A percentile compares a stretch with the other conserved stretches of the same genome.
phyloP scores from a whole-genome alignment of 2,113 vertebrate species.

The Meles meles region DNA sequence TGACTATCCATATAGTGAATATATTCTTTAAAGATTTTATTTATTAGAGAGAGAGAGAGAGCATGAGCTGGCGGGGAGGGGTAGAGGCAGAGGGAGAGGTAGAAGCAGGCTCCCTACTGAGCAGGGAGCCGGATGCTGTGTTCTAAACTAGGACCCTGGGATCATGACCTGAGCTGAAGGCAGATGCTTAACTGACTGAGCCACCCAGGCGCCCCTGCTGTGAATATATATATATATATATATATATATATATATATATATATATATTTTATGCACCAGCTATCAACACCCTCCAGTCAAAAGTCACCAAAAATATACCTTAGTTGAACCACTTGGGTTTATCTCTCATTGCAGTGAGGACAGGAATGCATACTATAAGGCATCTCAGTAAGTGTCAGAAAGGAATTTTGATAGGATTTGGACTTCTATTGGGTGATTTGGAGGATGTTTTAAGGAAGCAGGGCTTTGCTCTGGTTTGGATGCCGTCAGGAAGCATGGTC shows the following conservation, averaged over 20 bases:
- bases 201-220: neutral
- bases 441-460: neutral
- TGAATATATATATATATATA: neutral
- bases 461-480: neutral
- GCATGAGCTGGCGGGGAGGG: neutral
- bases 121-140: neutral
- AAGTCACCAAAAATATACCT: neutral
- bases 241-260: too few species aligned
- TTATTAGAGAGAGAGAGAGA: neutral
- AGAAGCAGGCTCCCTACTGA: neutral
- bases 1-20: neutral
- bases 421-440: neutral
- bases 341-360: neutral
- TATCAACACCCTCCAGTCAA: neutral
- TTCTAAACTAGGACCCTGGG: neutral
- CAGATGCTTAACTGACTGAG: neutral
- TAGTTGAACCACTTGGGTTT: neutral
- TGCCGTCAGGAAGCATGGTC: neutral
- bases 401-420: neutral
- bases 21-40: neutral
- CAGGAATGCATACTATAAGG: neutral
- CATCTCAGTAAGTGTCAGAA: neutral
- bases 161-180: neutral
- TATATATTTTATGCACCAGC: neutral
- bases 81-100: neutral